These are phyloP conservation scores for Tragulus kanchil DNA, from an alignment of 2,113 vertebrate species.

Conservation along the genomic window DNA sequence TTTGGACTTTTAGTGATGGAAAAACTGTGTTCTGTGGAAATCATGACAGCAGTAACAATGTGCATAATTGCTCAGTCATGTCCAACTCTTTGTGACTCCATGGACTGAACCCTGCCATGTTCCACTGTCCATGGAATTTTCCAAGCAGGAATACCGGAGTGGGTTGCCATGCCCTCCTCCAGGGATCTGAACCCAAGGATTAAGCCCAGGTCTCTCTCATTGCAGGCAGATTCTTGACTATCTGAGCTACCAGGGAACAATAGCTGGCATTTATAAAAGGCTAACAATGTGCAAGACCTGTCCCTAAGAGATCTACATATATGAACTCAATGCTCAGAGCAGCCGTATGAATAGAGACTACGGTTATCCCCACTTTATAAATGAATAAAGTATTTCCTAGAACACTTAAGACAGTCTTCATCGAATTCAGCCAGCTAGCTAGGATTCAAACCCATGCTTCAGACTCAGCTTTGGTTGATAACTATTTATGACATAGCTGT, in stretches of 20 bases:
- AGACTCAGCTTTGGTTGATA: too few relatives aligned
- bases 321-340: background rate
- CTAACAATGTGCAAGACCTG: background rate
- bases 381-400: background rate
- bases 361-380: background rate
- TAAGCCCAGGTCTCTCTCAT: too few relatives aligned
- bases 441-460: background rate
- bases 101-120: too few relatives aligned
- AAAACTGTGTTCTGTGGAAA: background rate
- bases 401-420: background rate
- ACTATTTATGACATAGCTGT: background rate
- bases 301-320: background rate
- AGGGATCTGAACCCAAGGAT: too few relatives aligned
- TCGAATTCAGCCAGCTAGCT: background rate
- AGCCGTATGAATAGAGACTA: background rate
- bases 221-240: too few relatives aligned
- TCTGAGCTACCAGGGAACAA: background rate
- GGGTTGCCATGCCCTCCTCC: too few relatives aligned
- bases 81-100: too few relatives aligned
- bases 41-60: background rate
- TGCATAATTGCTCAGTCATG: too few relatives aligned
- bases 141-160: too few relatives aligned
- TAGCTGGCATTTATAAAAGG: background rate
- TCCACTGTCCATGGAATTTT: too few relatives aligned
- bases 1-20: background rate